Base-by-base conservation (phyloP, 2,113 vertebrate species). In the Hipposideros armiger region DNA sequence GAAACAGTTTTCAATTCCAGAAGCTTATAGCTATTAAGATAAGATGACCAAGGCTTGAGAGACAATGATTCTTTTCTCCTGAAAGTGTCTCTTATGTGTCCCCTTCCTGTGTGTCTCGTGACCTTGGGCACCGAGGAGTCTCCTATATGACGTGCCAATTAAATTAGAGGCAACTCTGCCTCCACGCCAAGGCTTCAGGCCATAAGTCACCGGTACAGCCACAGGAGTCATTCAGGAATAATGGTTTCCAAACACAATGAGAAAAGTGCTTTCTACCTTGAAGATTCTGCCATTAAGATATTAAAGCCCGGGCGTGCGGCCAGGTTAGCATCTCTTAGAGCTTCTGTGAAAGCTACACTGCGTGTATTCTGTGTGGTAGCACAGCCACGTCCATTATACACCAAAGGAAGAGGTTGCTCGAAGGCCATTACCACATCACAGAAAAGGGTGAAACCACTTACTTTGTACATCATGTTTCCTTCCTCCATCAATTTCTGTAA, bases 401-500 rank as follows among this genome's bases (percentile, higher is more conserved):
- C 60, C 24, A 13, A n/a, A 19, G 66, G 4, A 14, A 62, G 14
- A n/a, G 83, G 70, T 0, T 19, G 72, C 58, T 58, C 0, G 0
- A 0, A 19, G 64, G 64, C 87, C 20, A 28, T 30, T 19, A 5
- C 20, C 20, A 13, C n/a, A 14, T 40, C n/a, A 9, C 0, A 60
- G 83, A 77, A 87, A 95, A 91, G 73, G 0, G 84, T 42, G 6
- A 24, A 13, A 80, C 24, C 15, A 98, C 98, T 95, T 98, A 99
- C 99, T 99, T 99, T 99, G 97, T 99, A 99, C 90, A 99, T 98
- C 32, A 98, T 66, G 94, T 99, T 99, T 96, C 99, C 99, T 98
- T 99, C 99, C 98, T 99, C 99, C 99, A 99, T 99, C 95, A 99
- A 98, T 97, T 99, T 99, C 99, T 99, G 99, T 40, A 99, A 99